Evolutionary conservation across 2,113 vertebrate genomes (phyloP).

Genomic region (Neoarius graeffei): DNA sequence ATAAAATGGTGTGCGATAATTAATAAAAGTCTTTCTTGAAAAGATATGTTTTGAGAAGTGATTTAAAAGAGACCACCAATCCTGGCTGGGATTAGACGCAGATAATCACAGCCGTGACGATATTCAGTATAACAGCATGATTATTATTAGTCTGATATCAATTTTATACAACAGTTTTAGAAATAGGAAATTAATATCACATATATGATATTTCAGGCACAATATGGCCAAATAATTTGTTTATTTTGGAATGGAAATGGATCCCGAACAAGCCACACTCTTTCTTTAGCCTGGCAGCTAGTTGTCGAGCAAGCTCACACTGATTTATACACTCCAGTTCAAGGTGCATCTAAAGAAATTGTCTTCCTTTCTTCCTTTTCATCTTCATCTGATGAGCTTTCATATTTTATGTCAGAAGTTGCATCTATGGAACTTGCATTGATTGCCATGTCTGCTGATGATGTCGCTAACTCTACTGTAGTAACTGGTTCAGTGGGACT

Average conservation of each 20-base stretch:
- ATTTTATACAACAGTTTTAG: neutral
- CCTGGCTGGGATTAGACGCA: neutral
- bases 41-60: no score
- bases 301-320: no score
- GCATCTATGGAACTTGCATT: neutral
- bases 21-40: no score
- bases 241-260: neutral
- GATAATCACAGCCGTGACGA: neutral
- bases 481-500: no score
- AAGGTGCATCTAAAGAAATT: neutral
- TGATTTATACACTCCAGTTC: no score
- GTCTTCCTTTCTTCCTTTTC: no score
- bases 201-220: neutral
- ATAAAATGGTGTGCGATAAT: no score
- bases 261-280: neutral
- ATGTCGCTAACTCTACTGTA: neutral
- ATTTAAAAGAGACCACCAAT: no score
- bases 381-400: neutral
- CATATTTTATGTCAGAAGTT: neutral
- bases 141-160: neutral
- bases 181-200: neutral
- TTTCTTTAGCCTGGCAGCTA: no score
- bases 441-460: neutral
- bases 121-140: neutral
- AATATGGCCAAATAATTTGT: neutral